phyloP scores from a whole-genome alignment of 2,113 vertebrate genomes.

The Oryzias javanicus region DNA sequence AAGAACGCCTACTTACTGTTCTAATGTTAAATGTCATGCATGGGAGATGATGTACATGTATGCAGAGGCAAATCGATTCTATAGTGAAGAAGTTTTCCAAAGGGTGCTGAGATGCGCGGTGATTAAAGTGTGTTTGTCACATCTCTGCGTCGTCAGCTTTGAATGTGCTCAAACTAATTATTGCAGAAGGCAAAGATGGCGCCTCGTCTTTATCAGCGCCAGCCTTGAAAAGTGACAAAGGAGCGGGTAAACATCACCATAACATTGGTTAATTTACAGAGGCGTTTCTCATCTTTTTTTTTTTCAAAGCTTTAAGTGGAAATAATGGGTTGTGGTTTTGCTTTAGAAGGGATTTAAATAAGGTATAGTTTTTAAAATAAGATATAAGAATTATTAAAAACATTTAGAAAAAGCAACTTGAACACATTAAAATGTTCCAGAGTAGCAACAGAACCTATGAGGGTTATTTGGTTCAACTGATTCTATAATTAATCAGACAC shows the following conservation, averaged over 20 bases:
- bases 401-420: too few species aligned
- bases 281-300: not conserved
- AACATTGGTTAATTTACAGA: not conserved
- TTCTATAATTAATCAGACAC: too few species aligned
- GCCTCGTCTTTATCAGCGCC: slow-evolving; percentile 1
- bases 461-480: too few species aligned
- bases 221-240: slow-evolving; percentile 20
- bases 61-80: not conserved
- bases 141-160: slow-evolving; percentile 18
- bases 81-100: not conserved
- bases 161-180: slow-evolving; percentile 3
- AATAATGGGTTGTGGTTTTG: slow-evolving; percentile 40
- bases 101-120: slow-evolving; percentile 6
- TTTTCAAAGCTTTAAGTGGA: slow-evolving; percentile 5
- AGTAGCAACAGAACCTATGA: too few species aligned
- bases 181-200: not conserved
- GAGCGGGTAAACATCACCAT: not conserved
- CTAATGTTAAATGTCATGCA: slow-evolving; percentile 1
- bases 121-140: slow-evolving; percentile 18
- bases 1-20: not conserved
- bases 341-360: slow-evolving; percentile 2
- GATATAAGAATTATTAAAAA: too few species aligned
- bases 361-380: too few species aligned
- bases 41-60: not conserved
- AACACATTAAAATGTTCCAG: too few species aligned